Evolutionary conservation across 2,113 vertebrate genomes (phyloP).

Genomic region (Triplophysa dalaica): DNA sequence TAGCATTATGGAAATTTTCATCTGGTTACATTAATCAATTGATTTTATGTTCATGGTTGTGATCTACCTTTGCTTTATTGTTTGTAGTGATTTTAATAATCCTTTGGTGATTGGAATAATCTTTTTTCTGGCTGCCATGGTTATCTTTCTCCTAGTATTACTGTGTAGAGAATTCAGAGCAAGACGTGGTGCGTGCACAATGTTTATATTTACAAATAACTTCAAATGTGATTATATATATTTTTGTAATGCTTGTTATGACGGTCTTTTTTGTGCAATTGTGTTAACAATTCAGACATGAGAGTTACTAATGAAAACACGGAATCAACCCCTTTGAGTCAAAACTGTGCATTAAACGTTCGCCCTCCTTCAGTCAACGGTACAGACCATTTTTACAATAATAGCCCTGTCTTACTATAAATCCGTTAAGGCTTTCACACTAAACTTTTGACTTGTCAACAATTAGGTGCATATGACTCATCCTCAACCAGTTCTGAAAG

Average conservation of each 20-base stretch:
- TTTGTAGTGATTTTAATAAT: background rate
- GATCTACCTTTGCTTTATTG: background rate
- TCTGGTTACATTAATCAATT: background rate
- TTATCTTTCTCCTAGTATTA: constrained; percentile 18
- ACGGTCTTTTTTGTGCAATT: background rate
- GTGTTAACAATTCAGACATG: background rate
- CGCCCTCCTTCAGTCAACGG: background rate
- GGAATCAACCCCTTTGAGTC: background rate
- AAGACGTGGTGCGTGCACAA: constrained; percentile 10
- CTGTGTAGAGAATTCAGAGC: background rate
- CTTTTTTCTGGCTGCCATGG: constrained; percentile 24
- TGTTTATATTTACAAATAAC: background rate
- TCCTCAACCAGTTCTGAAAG: constrained; percentile 45
- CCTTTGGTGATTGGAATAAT: constrained; percentile 15
- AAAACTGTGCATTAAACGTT: background rate
- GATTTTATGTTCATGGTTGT: background rate
- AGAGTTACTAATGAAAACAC: background rate
- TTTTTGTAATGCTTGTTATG: background rate
- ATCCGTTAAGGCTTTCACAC: background rate
- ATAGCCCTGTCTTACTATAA: background rate
- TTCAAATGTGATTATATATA: background rate
- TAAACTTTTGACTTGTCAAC: constrained; percentile 10
- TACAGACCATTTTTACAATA: constrained; percentile 26
- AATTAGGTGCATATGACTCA: constrained; percentile 19
- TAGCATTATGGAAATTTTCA: too few species aligned